Evolutionary conservation across 2,797 vertebrate species (phyloP).

Genomic region (Erethizon dorsatum): DNA sequence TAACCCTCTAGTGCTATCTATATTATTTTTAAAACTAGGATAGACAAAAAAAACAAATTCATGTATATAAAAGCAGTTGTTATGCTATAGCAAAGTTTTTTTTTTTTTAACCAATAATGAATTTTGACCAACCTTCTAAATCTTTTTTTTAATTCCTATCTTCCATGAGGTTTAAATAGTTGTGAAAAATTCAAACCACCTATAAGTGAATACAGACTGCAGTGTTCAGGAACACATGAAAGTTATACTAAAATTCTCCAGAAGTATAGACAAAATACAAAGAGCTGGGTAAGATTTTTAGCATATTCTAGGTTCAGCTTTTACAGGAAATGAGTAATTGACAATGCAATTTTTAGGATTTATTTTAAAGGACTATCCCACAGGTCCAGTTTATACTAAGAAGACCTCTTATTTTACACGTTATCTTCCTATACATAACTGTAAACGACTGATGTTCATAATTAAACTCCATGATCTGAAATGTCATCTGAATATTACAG

Average conservation of each 20-base stretch:
- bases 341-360: not conserved
- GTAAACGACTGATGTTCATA: not conserved
- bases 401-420: not conserved
- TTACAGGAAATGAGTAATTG: constrained; percentile 24
- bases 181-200: not conserved
- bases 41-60: not conserved
- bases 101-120: not conserved
- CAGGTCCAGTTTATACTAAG: not conserved
- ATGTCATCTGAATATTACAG: not conserved
- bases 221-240: not conserved
- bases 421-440: not conserved
- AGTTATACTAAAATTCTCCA: constrained; percentile 32
- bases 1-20: not conserved
- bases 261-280: constrained; percentile 1
- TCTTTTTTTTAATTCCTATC: not conserved
- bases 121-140: not conserved
- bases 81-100: not conserved
- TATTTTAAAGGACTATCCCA: not conserved
- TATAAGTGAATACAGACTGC: not conserved
- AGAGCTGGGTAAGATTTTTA: not conserved
- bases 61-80: not conserved
- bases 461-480: not conserved
- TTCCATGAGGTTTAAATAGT: not conserved
- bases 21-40: constrained; percentile 54
- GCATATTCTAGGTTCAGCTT: not conserved